phyloP scores from a whole-genome alignment of 2,113 vertebrate genomes.

The Protomyctophum bolini region DNA sequence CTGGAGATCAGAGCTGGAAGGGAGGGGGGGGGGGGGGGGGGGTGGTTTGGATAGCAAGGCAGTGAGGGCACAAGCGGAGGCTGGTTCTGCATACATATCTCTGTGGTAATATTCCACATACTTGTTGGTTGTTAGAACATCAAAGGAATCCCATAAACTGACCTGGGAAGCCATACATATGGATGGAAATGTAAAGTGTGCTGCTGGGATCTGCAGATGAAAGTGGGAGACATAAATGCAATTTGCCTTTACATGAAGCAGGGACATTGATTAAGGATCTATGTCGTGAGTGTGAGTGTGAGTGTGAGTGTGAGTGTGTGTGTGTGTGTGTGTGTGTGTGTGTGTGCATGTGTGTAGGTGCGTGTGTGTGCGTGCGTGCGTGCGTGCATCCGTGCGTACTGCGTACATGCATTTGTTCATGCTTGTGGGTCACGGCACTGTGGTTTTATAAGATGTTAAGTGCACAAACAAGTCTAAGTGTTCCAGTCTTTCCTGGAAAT shows the following conservation, averaged over 20 bases:
- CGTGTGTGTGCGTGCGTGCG: neutral
- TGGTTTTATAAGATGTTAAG: too few species aligned
- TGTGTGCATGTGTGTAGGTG: neutral
- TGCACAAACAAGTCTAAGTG: neutral
- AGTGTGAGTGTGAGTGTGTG: neutral
- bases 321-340: neutral
- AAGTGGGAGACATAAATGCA: slow-evolving; percentile 14
- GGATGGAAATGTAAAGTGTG: slow-evolving; percentile 37
- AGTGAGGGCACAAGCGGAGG: too few species aligned
- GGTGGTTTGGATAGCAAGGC: neutral
- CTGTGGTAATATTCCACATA: slow-evolving; percentile 7
- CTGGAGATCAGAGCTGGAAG: slow-evolving; percentile 26
- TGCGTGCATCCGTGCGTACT: neutral
- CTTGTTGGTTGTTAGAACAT: slow-evolving; percentile 21
- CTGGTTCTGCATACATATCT: slow-evolving; percentile 29
- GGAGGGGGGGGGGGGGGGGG: slow-evolving; percentile 8
- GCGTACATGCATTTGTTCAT: too few species aligned
- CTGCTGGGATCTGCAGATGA: slow-evolving; percentile 29
- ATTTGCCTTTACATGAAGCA: slow-evolving; percentile 21
- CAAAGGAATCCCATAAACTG: slow-evolving; percentile 40
- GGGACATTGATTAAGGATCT: slow-evolving; percentile 4
- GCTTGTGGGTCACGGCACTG: too few species aligned
- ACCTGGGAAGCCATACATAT: slow-evolving; percentile 42
- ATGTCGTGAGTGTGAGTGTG: neutral
- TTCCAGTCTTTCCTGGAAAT: slow-evolving; percentile 12